A percentile compares a stretch with the other conserved stretches of the same genome.
Evolutionary conservation across 2,113 vertebrate species (phyloP).

Genomic region (Macquaria australasica): DNA sequence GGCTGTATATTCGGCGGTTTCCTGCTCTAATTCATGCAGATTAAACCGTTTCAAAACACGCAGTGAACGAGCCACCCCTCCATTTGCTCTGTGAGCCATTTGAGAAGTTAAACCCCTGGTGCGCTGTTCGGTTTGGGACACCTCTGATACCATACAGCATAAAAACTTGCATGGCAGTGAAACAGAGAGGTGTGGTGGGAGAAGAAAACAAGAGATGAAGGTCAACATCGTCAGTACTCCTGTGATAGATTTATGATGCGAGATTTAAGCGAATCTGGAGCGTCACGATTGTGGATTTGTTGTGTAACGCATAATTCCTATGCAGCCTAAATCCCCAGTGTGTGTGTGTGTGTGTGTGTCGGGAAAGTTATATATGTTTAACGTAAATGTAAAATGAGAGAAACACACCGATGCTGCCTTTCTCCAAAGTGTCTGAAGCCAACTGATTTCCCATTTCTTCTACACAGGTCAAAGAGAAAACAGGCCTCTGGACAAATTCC

Average conservation of each 20-base stretch:
- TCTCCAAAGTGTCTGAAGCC: neutral
- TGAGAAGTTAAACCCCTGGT: slow-evolving; percentile 9
- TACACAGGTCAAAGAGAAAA: slow-evolving; percentile 93
- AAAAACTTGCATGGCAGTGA: neutral
- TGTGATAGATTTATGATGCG: slow-evolving; percentile 49
- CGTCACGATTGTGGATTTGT: slow-evolving; percentile 68
- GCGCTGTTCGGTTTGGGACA: slow-evolving; percentile 14
- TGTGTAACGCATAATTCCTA: slow-evolving; percentile 74
- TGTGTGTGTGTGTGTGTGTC: neutral
- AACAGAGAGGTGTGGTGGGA: neutral
- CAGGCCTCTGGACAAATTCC: slow-evolving; percentile 95
- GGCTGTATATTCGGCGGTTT: neutral
- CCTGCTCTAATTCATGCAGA: slow-evolving; percentile 46
- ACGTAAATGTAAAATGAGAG: neutral
- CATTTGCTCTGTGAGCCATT: slow-evolving; percentile 16
- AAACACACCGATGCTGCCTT: neutral
- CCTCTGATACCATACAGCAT: neutral
- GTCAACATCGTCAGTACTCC: slow-evolving; percentile 17
- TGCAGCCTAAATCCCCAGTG: slow-evolving; percentile 51
- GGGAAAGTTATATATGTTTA: neutral
- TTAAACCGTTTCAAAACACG: slow-evolving; percentile 55
- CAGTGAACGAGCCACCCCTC: slow-evolving; percentile 10
- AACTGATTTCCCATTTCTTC: neutral
- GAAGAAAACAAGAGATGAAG: slow-evolving; percentile 8
- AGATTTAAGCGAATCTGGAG: slow-evolving; percentile 73